Evolutionary conservation across 1,140 invertebrate genomes (phyloP), one percentile per base, ranked within the genome.

Genomic region (Eriosoma lanigerum): DNA sequence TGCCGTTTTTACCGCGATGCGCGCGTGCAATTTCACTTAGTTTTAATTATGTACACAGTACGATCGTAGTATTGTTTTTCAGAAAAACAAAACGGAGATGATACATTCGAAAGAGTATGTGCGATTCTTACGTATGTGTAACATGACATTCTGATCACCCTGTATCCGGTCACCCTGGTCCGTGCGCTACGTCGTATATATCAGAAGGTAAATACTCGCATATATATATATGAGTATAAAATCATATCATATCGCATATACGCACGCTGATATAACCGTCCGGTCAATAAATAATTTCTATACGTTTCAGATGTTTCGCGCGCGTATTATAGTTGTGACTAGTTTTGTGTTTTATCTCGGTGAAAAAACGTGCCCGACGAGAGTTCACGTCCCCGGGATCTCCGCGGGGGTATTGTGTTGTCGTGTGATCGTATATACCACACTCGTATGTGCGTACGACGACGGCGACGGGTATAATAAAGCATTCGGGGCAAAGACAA

Each of bases 401-500:
- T 48, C 64, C 32, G 19, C 62, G 62, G 62, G 29, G 29, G 26
- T 32, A 62, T 62, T 62, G 60, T 62, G 60, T 62, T 62, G 64
- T 68, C 29, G 29, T 68, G 64, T n/a, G n/a, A n/a, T n/a, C n/a
- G n/a, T n/a, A n/a, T n/a, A n/a, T n/a, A n/a, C n/a, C n/a, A n/a
- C n/a, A n/a, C n/a, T n/a, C n/a, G n/a, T n/a, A n/a, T n/a, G n/a
- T 68, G 62, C 62, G 62, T 44, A n/a, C 62, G 32, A 12, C 60
- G 64, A 4, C 8, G 3, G 32, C 32, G 32, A 38, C 32, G 32
- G 3, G 3, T 38, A 38, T 38, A 68, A 68, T 68, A 68, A 68
- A 68, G 64, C 64, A 68, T 68, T n/a, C 64, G 64, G 64, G 64
- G 64, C 64, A 46, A 68, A 68, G 64, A 68, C 64, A 68, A 68